A percentile compares a stretch with the other conserved stretches of the same genome.
phyloP scores from a whole-genome alignment of 2,888 invertebrate genomes.

The Reticulitermes lucifugus region DNA sequence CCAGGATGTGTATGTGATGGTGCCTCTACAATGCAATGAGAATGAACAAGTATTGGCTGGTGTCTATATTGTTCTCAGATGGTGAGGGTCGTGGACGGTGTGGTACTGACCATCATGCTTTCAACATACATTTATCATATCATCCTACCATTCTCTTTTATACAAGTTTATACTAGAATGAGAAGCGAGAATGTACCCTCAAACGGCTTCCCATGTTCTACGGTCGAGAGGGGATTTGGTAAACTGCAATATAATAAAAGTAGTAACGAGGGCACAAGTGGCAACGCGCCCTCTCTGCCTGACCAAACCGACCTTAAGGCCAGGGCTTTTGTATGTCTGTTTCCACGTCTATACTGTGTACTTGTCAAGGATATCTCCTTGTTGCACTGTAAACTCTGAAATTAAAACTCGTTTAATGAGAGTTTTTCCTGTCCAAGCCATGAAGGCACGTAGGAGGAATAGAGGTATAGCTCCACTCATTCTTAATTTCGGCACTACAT shows the following conservation, averaged over 20 bases:
- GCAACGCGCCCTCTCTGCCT: no score
- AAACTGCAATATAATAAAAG: neutral
- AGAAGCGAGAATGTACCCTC: neutral
- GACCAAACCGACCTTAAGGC: neutral
- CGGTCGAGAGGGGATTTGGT: neutral
- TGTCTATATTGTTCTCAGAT: neutral
- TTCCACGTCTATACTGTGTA: neutral
- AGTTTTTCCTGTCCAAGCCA: no score
- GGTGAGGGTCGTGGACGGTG: neutral
- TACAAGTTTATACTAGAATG: no score
- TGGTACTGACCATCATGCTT: neutral
- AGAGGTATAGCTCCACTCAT: no score
- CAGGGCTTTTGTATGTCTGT: neutral
- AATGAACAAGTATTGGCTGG: slow-evolving; percentile 13
- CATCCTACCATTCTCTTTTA: neutral
- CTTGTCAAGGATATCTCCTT: no score
- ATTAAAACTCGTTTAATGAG: no score
- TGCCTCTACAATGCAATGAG: neutral
- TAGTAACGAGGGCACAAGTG: neutral
- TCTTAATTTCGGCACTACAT: no score
- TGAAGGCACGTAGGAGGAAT: no score
- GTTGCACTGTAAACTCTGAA: no score
- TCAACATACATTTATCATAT: slow-evolving; percentile 9
- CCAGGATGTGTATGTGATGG: neutral
- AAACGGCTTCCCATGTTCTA: neutral